Percentiles rank a stretch among this genome's conserved stretches.
Conservation (phyloP, 2,797 vertebrate genomes). For the Tenualosa thibaudeaui region DNA sequence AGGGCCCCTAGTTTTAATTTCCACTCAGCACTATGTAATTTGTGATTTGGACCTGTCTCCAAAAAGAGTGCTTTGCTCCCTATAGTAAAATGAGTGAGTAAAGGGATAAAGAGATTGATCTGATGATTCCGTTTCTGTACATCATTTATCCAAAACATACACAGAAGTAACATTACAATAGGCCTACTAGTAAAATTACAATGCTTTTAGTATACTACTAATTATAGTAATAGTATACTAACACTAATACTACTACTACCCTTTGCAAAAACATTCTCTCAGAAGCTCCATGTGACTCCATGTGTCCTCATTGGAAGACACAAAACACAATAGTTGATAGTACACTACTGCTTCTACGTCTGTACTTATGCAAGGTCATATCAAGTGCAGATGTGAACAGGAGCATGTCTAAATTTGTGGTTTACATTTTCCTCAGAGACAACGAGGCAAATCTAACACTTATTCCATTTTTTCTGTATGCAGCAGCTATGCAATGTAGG, state of each 20-base stretch:
- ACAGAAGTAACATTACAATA: too few species aligned
- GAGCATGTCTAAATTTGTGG: background rate
- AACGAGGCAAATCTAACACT: background rate
- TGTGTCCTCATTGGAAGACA: background rate
- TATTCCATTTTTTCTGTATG: conserved; percentile 8
- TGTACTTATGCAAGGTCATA: background rate
- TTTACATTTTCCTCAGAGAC: background rate
- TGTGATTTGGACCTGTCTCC: background rate
- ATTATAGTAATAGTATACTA: too few species aligned
- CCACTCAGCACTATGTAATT: background rate
- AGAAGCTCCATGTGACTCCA: background rate
- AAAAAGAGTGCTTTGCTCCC: background rate
- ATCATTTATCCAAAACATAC: too few species aligned
- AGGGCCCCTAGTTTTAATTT: background rate
- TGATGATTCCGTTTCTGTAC: too few species aligned
- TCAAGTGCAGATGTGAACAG: background rate
- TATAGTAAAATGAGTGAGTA: background rate
- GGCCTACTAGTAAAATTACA: too few species aligned
- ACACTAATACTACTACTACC: background rate
- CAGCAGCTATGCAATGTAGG: conserved; percentile 2
- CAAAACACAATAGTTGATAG: background rate
- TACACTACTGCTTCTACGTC: background rate
- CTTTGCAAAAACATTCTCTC: background rate
- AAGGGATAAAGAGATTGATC: background rate
- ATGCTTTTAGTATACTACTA: too few species aligned